Conservation (phyloP, 2,113 vertebrate species). For the Chlorodrepanis virens region DNA sequence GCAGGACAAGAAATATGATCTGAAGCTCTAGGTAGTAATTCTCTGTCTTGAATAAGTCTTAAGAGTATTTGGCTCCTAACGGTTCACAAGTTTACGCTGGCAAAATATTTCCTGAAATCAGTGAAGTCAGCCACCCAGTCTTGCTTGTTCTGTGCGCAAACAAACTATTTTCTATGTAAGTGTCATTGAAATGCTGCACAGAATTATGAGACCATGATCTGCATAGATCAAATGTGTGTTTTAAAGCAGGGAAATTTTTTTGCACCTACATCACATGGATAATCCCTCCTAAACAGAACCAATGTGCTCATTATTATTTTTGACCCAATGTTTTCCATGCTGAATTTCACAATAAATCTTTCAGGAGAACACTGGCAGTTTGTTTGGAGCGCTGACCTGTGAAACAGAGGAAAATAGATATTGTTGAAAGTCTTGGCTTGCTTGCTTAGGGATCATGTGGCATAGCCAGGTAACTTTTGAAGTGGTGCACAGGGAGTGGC, state of each 20-base stretch:
- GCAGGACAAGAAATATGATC: slow-evolving; percentile 46
- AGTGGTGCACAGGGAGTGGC: background rate
- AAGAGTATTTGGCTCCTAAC: slow-evolving; percentile 23
- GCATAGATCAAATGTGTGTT: background rate
- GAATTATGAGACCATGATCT: background rate
- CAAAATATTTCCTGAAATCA: slow-evolving; percentile 47
- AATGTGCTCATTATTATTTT: background rate
- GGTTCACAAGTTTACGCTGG: slow-evolving; percentile 22
- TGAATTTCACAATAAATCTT: slow-evolving; percentile 12
- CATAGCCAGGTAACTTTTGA: slow-evolving; percentile 28
- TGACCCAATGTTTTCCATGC: background rate
- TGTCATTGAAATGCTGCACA: background rate
- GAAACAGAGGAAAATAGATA: slow-evolving; percentile 31
- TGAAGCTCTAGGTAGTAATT: slow-evolving; percentile 40
- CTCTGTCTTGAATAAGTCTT: slow-evolving; percentile 59
- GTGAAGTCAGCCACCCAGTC: background rate
- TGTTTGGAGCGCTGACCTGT: slow-evolving; percentile 23
- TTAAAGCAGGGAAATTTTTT: background rate
- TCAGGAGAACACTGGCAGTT: background rate
- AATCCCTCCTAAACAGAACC: background rate
- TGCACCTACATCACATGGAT: background rate
- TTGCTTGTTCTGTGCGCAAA: background rate
- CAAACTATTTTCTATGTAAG: slow-evolving; percentile 22
- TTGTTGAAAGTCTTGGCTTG: slow-evolving; percentile 23
- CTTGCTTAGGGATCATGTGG: background rate